These are phyloP conservation scores for Chlorops oryzae DNA, from an alignment of 1,140 invertebrate genomes.

Conservation along the genomic window DNA sequence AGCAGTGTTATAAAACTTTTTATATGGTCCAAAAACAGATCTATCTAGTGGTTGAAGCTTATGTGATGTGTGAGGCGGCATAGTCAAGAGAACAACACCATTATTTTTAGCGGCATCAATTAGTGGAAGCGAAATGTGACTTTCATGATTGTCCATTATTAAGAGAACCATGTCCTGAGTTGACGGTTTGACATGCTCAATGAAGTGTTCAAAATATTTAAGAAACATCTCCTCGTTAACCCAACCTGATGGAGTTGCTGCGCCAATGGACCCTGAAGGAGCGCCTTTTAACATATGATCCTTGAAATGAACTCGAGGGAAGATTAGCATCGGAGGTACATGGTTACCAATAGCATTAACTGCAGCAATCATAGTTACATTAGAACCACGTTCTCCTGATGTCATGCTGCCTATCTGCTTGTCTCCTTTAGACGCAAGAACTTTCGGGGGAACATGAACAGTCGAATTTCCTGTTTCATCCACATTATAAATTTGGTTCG, in stretches of 20 bases:
- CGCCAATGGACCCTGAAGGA: neutral
- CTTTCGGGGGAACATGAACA: slow-evolving; percentile 45
- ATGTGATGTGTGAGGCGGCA: slow-evolving; percentile 35
- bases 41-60: slow-evolving; percentile 48
- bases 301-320: slow-evolving; percentile 13
- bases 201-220: neutral
- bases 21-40: slow-evolving; percentile 47
- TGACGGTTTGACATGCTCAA: neutral
- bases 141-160: neutral
- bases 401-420: neutral
- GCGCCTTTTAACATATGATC: neutral
- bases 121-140: neutral
- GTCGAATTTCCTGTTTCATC: slow-evolving; percentile 49
- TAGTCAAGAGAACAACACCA: slow-evolving; percentile 32
- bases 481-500: slow-evolving; percentile 40
- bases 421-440: slow-evolving; percentile 32
- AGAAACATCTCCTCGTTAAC: neutral
- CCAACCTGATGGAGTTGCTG: neutral
- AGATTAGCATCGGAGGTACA: no score
- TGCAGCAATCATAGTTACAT: neutral
- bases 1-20: slow-evolving; percentile 32
- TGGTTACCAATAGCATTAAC: neutral
- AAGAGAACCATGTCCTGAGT: neutral
- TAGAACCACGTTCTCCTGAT: neutral
- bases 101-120: neutral